Evolutionary conservation across 2,113 vertebrate species (phyloP).

Genomic region (Microtus richardsoni): DNA sequence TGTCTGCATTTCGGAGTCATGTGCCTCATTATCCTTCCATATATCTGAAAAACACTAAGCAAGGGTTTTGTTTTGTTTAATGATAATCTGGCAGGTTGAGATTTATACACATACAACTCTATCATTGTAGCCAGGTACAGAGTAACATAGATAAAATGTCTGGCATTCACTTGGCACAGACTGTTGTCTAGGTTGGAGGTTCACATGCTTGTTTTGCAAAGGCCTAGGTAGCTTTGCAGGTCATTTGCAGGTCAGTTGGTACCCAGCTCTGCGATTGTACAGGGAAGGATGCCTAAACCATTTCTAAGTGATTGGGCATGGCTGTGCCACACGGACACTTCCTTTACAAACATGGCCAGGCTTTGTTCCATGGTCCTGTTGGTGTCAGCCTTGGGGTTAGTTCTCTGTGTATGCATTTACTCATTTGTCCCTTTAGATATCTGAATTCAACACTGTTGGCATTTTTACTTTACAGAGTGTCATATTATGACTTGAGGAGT

Average conservation of each 20-base stretch:
- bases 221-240: background rate
- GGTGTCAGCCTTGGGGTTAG: background rate
- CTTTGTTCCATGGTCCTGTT: background rate
- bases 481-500: background rate
- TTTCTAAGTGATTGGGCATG: background rate
- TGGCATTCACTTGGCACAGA: background rate
- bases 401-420: background rate
- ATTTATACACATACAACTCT: background rate
- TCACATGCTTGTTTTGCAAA: background rate
- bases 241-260: background rate
- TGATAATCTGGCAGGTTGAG: background rate
- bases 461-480: conserved; percentile 13
- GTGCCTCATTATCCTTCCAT: conserved; percentile 8
- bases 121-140: conserved; percentile 10
- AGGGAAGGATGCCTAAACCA: background rate
- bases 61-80: background rate
- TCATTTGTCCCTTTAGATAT: background rate
- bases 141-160: background rate
- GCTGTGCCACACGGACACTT: background rate
- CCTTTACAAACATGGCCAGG: background rate
- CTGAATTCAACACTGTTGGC: background rate
- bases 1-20: background rate
- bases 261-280: background rate
- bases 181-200: background rate
- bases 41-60: background rate